Evolutionary conservation across 2,797 vertebrate genomes (phyloP).

Genomic region (Neopelma chrysocephalum): DNA sequence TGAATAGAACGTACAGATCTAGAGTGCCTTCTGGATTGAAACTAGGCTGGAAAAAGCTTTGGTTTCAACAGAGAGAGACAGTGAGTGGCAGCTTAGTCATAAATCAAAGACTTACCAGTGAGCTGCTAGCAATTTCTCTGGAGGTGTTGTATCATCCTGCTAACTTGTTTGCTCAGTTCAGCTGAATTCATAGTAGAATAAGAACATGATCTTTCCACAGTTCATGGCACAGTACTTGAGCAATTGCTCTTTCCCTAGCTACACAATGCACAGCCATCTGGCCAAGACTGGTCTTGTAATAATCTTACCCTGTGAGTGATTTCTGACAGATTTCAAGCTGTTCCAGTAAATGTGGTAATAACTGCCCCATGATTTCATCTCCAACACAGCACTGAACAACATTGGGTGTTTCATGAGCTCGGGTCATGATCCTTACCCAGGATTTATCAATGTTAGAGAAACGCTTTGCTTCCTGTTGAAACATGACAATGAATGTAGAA

Average conservation of each 20-base stretch:
- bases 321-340: conserved; percentile 98
- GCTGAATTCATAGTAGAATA: not conserved
- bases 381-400: conserved; percentile 93
- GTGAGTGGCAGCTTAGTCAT: not conserved
- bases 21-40: not conserved
- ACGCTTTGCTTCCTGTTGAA: conserved; percentile 90
- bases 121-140: not conserved
- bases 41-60: not conserved
- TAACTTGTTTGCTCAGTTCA: not conserved
- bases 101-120: not conserved
- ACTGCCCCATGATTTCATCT: conserved; percentile 93
- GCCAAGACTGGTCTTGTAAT: not conserved
- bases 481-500: not conserved
- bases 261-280: not conserved
- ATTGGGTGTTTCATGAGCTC: conserved; percentile 89
- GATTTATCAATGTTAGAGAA: conserved; percentile 98
- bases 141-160: not conserved
- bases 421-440: conserved; percentile 97
- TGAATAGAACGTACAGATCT: not conserved
- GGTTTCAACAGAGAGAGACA: not conserved
- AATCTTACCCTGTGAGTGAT: conserved; percentile 91
- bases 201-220: not conserved
- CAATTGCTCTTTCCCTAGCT: not conserved
- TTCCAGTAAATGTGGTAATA: conserved; percentile 92
- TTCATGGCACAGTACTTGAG: not conserved